Evolutionary conservation across 35 echinoderm and acorn worm species (phyloP).

Genomic region (Nesometra sesokonis): DNA sequence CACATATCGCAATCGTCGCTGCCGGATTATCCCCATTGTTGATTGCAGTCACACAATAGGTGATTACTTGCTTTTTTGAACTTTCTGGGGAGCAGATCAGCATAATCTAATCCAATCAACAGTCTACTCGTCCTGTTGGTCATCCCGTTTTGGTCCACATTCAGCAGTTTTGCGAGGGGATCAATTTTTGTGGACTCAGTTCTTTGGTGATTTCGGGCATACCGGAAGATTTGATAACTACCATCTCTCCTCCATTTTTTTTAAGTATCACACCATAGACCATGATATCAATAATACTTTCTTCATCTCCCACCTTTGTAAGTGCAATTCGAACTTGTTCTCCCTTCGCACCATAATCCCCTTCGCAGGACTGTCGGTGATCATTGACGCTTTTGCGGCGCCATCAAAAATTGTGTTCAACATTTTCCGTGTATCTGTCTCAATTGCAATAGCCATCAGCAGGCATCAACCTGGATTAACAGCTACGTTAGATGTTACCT

Average conservation of each 20-base stretch:
- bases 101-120: too few relatives aligned
- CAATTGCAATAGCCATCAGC: not conserved
- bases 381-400: not conserved
- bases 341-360: not conserved
- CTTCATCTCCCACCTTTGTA: slow-evolving; percentile 1
- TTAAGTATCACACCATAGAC: too few relatives aligned
- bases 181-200: too few relatives aligned
- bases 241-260: too few relatives aligned
- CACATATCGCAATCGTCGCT: too few relatives aligned
- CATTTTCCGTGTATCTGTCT: not conserved
- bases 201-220: not conserved
- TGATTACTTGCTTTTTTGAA: too few relatives aligned
- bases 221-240: too few relatives aligned
- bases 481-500: not conserved
- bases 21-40: too few relatives aligned
- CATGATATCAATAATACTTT: not conserved
- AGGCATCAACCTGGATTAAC: slow-evolving; percentile 1
- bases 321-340: not conserved
- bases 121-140: not conserved
- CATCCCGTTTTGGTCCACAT: too few relatives aligned
- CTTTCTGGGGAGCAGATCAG: not conserved
- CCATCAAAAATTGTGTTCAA: slow-evolving; percentile 8
- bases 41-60: too few relatives aligned
- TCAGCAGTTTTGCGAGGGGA: too few relatives aligned
- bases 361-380: not conserved